Conservation (phyloP, 2,113 vertebrate genomes). For the Potamarius usumacintae region DNA sequence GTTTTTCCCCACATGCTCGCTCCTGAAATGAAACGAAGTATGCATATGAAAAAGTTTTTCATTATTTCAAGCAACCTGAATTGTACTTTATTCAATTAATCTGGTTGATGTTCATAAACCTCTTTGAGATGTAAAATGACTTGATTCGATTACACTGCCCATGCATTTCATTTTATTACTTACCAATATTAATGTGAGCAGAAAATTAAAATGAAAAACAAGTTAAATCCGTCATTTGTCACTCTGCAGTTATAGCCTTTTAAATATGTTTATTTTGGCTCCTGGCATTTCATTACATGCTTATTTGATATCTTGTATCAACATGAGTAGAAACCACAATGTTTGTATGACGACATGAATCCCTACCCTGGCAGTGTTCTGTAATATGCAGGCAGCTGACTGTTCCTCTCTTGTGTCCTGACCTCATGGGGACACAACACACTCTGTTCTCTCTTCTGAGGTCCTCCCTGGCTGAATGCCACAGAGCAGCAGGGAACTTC, state of each 20-base stretch:
- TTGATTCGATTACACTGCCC: conserved; percentile 60
- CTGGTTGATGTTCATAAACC: conserved; percentile 60
- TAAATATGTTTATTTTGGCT: conserved; percentile 63
- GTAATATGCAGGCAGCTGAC: conserved; percentile 61
- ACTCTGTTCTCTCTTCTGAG: conserved; percentile 17
- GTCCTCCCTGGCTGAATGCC: conserved; percentile 52
- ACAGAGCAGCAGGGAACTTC: conserved; percentile 50
- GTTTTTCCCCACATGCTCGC: conserved; percentile 51
- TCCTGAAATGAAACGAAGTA: background rate
- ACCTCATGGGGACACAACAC: conserved; percentile 25
- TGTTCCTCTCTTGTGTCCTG: conserved; percentile 44
- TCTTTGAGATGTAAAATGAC: conserved; percentile 34
- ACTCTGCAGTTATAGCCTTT: conserved; percentile 30
- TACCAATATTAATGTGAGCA: conserved; percentile 55
- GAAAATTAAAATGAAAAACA: conserved; percentile 25
- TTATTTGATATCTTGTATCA: conserved; percentile 33
- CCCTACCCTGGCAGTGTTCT: conserved; percentile 28
- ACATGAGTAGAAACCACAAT: conserved; percentile 29
- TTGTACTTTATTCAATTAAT: conserved; percentile 62
- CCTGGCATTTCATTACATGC: conserved; percentile 55
- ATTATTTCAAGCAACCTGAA: conserved; percentile 41
- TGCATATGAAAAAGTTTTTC: conserved; percentile 48
- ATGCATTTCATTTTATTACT: conserved; percentile 58
- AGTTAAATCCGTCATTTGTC: conserved; percentile 61
- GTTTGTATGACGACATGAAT: conserved; percentile 48